phyloP scores from a whole-genome alignment of 2,797 vertebrate species.

The Podarcis lilfordi region DNA sequence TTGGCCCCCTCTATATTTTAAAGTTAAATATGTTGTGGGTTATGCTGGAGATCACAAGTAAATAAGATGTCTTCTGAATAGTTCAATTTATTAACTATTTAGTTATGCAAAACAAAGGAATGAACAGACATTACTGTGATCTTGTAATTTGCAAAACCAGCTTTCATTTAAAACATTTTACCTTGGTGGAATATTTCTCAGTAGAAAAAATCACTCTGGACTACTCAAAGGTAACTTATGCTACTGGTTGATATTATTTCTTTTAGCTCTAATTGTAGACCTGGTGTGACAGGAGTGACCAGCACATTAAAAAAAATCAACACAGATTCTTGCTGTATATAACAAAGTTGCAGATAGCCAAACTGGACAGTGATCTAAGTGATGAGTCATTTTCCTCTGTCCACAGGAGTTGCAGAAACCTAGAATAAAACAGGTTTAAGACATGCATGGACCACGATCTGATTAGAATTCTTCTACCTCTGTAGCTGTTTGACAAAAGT shows the following conservation, averaged over 20 bases:
- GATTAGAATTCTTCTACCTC: background rate
- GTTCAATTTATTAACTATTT: background rate
- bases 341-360: background rate
- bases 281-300: background rate
- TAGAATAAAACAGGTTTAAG: background rate
- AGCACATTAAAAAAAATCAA: background rate
- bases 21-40: slow-evolving; percentile 15
- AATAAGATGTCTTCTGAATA: background rate
- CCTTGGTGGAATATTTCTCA: background rate
- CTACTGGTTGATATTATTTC: background rate
- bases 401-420: background rate
- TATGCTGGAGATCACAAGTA: background rate
- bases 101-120: background rate
- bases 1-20: slow-evolving; percentile 42
- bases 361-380: background rate
- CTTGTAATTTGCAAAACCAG: background rate
- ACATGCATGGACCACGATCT: background rate
- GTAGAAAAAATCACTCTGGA: background rate
- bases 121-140: background rate
- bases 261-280: background rate
- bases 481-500: background rate
- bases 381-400: too few species aligned
- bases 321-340: background rate
- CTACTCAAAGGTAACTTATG: background rate
- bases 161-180: background rate